Percentiles rank a stretch among this genome's conserved stretches.
phyloP scores from a whole-genome alignment of 2,888 invertebrate species.

The Diachrysia chrysitis region DNA sequence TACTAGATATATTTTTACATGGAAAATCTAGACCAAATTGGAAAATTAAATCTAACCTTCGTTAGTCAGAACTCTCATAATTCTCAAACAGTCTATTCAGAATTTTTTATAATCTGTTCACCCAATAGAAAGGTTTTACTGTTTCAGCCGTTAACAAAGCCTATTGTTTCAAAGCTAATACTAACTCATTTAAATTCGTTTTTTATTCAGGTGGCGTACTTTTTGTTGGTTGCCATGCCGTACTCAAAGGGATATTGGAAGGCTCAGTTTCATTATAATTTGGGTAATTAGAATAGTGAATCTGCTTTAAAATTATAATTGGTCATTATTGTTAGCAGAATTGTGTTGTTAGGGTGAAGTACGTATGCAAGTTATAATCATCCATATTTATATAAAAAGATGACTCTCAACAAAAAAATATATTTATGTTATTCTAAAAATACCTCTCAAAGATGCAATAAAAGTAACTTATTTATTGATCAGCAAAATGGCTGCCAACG shows the following conservation, averaged over 20 bases:
- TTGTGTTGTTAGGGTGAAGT: no score
- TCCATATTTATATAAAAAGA: no score
- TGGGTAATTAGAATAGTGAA: no score
- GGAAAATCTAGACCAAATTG: no score
- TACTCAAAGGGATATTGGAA: not conserved
- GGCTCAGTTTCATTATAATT: no score
- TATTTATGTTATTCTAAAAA: not conserved
- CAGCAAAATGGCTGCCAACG: slow-evolving; percentile 17
- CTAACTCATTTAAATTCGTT: not conserved
- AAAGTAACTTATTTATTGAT: not conserved
- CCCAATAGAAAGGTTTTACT: not conserved
- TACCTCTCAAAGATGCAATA: not conserved
- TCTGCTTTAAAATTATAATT: no score
- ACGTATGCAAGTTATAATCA: no score
- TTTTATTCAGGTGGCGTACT: not conserved
- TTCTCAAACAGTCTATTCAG: not conserved
- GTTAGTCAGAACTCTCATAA: not conserved
- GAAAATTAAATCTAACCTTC: no score
- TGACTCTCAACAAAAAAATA: no score
- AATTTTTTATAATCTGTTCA: not conserved
- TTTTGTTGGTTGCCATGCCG: not conserved
- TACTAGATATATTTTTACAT: no score
- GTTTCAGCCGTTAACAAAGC: not conserved
- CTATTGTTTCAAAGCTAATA: not conserved
- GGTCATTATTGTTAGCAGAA: no score